Evolutionary conservation across 2,888 invertebrate species (phyloP), one percentile per base, ranked within the genome.

Genomic region (Tetrapedia diversipes): DNA sequence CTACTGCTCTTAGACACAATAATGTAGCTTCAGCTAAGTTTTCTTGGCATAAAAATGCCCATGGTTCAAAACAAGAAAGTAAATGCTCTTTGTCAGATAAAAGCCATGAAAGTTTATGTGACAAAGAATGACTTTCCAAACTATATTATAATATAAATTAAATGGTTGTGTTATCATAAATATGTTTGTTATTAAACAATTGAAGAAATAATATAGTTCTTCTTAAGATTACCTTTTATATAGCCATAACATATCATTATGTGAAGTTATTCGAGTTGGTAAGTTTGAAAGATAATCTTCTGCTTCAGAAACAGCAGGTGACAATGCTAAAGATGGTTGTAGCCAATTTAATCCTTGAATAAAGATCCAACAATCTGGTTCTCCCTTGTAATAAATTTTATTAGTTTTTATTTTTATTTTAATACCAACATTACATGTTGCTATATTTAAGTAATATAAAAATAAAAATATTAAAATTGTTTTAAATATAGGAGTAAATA

Each of bases 1-100:
- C 95, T 0, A 95, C 93, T 27, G 95, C 94, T 82, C 93, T 93
- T 51, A 95, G 91, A 85, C 95, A 95, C 43, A 95, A 93, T 47
- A 95, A 91, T 2, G 94, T 92, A 2, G 94, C 94, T 84, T 94
- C 94, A 16, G 94, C 93, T 88, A 94, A 94, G 70, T 92, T 92
- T 80, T 93, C 92, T 86, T 94, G 94, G 56, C 94, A 92, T 68
- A 95, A 89, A 89, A 94, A 95, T 22, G 95, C 94, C 87, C 92
- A 92, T 60, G 93, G 88, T 76, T 92, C 92, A 80, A 95, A 94
- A 85, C 94, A 95, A 32, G 92, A 92, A 47, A 93, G 90, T 54
- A 95, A 88, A 85, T 95, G 94, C 70, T 94, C 93, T 82, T 93
- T 93, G 87, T 95, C 95, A 1, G 94, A 93, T 22, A 95, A 90